Conservation (phyloP, 30 jellyfish, hydroid and myxozoan genomes). For the Hydractinia symbiolongicarpus region DNA sequence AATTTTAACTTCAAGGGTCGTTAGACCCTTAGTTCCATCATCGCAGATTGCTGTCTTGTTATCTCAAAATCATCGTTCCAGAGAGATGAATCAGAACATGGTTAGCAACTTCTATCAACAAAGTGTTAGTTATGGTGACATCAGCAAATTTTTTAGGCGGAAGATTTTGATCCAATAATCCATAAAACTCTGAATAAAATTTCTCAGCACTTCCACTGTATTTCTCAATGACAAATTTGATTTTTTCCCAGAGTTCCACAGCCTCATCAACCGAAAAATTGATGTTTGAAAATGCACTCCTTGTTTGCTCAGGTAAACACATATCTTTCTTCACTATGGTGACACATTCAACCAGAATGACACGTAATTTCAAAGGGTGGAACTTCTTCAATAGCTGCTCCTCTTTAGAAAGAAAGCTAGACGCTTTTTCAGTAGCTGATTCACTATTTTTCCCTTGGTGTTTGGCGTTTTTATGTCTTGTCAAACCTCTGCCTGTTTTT, state of each 20-base stretch:
- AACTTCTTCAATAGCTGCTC: background rate
- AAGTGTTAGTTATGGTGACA: constrained; percentile 19
- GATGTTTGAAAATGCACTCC: background rate
- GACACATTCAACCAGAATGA: background rate
- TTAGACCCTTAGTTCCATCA: too few relatives aligned
- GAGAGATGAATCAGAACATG: constrained; percentile 12
- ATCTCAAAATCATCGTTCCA: constrained; percentile 9
- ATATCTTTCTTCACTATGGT: background rate
- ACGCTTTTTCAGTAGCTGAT: background rate
- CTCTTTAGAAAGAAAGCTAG: background rate
- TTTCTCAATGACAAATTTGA: background rate
- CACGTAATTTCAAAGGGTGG: background rate
- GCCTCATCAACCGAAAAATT: constrained; percentile 11
- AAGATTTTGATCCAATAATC: constrained; percentile 2
- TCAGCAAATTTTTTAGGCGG: constrained; percentile 9
- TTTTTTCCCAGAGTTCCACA: background rate
- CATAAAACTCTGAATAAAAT: constrained; percentile 18
- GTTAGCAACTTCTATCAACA: constrained; percentile 25
- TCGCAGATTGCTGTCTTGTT: too few relatives aligned
- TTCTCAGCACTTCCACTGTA: constrained; percentile 21
- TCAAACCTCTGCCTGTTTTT: background rate
- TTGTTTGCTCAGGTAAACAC: background rate
- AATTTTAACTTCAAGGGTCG: too few relatives aligned
- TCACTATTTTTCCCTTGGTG: background rate
- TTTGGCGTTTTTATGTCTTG: background rate